A percentile compares a stretch with the other conserved stretches of the same genome.
Conservation (phyloP, 2,797 vertebrate species). For the Telmatherina bonti region DNA sequence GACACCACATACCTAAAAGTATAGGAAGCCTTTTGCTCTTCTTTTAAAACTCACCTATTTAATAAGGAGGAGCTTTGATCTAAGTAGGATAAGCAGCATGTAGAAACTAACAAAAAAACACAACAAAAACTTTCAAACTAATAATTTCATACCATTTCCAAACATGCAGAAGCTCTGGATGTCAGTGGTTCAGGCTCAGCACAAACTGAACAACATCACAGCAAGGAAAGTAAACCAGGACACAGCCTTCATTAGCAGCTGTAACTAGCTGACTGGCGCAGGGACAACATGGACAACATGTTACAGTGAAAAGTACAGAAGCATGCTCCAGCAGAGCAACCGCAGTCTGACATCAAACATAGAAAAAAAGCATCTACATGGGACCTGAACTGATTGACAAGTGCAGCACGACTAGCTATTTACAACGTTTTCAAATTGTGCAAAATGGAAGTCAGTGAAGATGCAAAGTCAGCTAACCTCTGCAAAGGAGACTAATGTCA, state of each 20-base stretch:
- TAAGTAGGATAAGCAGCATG: neutral
- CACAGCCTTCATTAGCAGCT: neutral
- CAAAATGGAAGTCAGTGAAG: neutral
- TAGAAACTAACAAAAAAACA: too few relatives aligned
- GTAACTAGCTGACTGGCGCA: neutral
- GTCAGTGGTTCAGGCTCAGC: constrained; percentile 13
- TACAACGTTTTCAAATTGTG: constrained; percentile 6
- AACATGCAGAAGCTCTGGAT: neutral
- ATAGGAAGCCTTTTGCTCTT: neutral
- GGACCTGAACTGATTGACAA: constrained; percentile 3
- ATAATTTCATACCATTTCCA: neutral
- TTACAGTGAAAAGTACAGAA: neutral
- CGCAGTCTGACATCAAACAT: neutral
- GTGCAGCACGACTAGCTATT: neutral
- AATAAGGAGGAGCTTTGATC: neutral
- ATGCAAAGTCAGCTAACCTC: constrained; percentile 5
- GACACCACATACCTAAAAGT: neutral
- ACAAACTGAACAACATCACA: neutral
- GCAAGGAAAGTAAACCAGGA: neutral
- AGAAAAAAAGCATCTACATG: neutral
- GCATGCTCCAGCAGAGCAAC: neutral
- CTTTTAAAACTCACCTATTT: neutral
- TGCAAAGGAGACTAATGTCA: constrained; percentile 2
- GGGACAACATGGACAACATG: neutral
- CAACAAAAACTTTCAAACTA: neutral